phyloP scores from a whole-genome alignment of 2,888 invertebrate genomes.

The Eilema griseolum region DNA sequence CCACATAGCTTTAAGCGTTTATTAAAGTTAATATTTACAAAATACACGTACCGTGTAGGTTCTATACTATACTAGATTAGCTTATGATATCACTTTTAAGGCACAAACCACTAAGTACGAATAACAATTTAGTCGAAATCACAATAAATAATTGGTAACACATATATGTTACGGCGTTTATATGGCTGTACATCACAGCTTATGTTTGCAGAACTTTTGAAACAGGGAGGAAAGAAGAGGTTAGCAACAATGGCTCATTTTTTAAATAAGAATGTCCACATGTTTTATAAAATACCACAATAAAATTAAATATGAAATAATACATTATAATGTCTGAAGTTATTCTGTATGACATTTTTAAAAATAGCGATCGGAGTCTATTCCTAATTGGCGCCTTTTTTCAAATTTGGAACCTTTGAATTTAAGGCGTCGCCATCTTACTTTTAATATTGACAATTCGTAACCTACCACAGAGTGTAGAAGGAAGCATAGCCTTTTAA shows the following conservation, averaged over 20 bases:
- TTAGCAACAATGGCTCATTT: background rate
- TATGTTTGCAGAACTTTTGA: background rate
- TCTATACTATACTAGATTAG: constrained; percentile 48
- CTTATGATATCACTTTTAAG: constrained; percentile 69
- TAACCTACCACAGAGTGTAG: background rate
- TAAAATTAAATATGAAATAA: background rate
- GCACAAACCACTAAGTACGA: constrained; percentile 67
- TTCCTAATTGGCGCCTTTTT: background rate
- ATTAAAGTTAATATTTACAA: constrained; percentile 59
- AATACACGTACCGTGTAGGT: constrained; percentile 37
- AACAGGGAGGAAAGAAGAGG: background rate
- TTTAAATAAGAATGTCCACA: background rate
- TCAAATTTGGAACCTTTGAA: background rate
- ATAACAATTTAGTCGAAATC: constrained; percentile 51
- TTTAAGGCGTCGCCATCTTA: background rate
- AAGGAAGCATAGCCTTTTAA: background rate
- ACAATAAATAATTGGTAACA: constrained; percentile 76
- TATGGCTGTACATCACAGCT: constrained; percentile 35
- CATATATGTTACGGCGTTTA: constrained; percentile 35
- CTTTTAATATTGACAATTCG: background rate
- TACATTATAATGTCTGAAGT: no score
- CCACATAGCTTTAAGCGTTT: constrained; percentile 44
- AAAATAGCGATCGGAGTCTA: no score
- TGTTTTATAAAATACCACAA: background rate
- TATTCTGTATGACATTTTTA: no score